Conservation (phyloP, 37 sponge, comb jelly and placozoan species). For the Oopsacas minuta region DNA sequence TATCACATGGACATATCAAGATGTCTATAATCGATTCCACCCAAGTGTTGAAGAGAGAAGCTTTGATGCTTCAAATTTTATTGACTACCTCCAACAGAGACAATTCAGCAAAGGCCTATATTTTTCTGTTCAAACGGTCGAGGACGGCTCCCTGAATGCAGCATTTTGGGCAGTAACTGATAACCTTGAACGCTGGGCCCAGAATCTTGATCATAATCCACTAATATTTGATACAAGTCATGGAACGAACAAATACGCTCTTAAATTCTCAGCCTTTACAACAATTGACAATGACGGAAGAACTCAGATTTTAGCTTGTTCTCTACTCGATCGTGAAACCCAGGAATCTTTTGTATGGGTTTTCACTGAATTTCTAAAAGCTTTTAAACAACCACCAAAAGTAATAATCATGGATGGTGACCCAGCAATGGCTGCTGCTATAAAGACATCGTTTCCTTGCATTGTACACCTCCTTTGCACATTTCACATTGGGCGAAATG, state of each 20-base stretch:
- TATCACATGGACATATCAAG: constrained; percentile 7
- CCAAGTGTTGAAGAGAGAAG: neutral
- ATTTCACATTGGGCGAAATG: neutral
- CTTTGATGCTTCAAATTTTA: neutral
- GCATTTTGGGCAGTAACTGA: neutral
- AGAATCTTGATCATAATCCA: neutral
- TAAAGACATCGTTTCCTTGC: neutral
- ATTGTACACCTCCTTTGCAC: neutral
- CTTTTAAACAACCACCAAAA: neutral
- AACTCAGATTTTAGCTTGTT: constrained; percentile 11
- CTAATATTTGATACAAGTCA: neutral
- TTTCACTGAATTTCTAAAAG: neutral
- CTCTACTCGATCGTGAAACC: neutral
- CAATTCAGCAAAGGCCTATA: neutral
- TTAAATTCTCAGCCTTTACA: neutral
- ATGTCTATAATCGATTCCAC: neutral
- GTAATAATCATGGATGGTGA: constrained; percentile 6
- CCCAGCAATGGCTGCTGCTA: constrained; percentile 15
- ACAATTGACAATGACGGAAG: neutral
- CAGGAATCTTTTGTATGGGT: neutral
- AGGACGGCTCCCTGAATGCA: neutral
- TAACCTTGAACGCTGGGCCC: neutral
- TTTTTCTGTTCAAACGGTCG: constrained; percentile 4
- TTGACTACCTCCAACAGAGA: neutral
- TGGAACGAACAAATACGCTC: neutral